Evolutionary conservation across 2,888 invertebrate genomes (phyloP), one percentile per base, ranked within the genome.

Genomic region (Scaptomyza caliginosa): DNA sequence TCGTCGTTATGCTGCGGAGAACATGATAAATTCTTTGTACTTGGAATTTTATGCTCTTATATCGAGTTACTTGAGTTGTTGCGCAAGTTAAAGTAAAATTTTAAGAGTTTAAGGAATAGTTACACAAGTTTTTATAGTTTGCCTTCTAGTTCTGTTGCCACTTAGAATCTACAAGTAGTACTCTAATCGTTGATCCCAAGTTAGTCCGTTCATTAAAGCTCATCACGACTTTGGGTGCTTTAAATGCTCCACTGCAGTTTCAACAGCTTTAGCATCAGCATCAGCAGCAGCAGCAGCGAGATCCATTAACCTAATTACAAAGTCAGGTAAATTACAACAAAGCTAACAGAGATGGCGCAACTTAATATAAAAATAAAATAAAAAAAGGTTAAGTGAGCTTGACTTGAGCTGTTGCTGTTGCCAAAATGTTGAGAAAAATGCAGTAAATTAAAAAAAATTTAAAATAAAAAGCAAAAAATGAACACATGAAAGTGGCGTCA

Each of bases 231-330:
- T 23, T 23, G 30, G 54, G 42, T 51, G 59, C 39, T 30, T 59
- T 54, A 43, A 52, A 60, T 78, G 72, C 80, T 2, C 24, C 24
- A 24, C 58, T 67, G 52, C 46, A n/a, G n/a, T n/a, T n/a, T n/a
- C n/a, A n/a, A n/a, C n/a, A n/a, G n/a, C n/a, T n/a, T n/a, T n/a
- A n/a, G n/a, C n/a, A n/a, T n/a, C n/a, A n/a, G n/a, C n/a, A 51
- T 59, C 72, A 57, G 65, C 54, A 51, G 54, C 52, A 75, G 42
- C 30, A 36, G 54, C 59, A 62, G 66, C 57, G 56, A 71, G 69
- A 79, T 67, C 86, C 79, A 80, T 80, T 80, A 86, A 85, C 86
- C 79, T 86, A 80, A 80, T 80, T 80, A 79, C 69, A 49, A 72
- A 72, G 46, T 48, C 68, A 63, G 67, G 60, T 58, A 67, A 65